A percentile compares a stretch with the other conserved stretches of the same genome.
These are phyloP conservation scores for Pentalonia nigronervosa DNA, from an alignment of 1,140 invertebrate genomes.

Conservation along the genomic window DNA sequence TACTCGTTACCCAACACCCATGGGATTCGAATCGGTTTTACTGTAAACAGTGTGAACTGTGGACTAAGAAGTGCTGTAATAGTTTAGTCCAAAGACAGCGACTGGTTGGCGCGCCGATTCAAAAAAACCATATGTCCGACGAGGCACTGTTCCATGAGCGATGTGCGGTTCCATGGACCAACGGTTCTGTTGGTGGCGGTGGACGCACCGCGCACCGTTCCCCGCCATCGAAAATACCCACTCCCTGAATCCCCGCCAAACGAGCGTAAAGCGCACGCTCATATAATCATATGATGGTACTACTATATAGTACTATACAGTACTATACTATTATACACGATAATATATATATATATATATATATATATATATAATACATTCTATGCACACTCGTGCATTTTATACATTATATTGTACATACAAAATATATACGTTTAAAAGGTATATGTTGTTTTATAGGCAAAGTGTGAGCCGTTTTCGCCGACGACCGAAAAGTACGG, in stretches of 20 bases:
- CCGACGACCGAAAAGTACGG: not conserved
- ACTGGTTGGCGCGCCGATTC: not conserved
- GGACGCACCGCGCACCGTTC: not conserved
- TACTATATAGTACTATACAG: not conserved
- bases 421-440: not conserved
- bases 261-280: not conserved
- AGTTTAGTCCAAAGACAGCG: too few relatives aligned
- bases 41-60: too few relatives aligned
- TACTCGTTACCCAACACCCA: too few relatives aligned
- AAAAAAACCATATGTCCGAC: constrained; percentile 27
- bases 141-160: constrained; percentile 33
- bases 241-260: not conserved
- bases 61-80: too few relatives aligned
- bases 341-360: not conserved
- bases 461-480: not conserved
- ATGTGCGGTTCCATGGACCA: constrained; percentile 36
- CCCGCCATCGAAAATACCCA: not conserved
- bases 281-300: not conserved
- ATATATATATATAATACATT: not conserved
- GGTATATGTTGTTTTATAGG: not conserved
- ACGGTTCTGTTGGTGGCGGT: constrained; percentile 40
- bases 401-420: not conserved
- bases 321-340: not conserved
- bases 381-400: not conserved
- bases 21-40: not conserved